phyloP scores from a whole-genome alignment of 2,113 vertebrate species.

The Xenus cinereus region DNA sequence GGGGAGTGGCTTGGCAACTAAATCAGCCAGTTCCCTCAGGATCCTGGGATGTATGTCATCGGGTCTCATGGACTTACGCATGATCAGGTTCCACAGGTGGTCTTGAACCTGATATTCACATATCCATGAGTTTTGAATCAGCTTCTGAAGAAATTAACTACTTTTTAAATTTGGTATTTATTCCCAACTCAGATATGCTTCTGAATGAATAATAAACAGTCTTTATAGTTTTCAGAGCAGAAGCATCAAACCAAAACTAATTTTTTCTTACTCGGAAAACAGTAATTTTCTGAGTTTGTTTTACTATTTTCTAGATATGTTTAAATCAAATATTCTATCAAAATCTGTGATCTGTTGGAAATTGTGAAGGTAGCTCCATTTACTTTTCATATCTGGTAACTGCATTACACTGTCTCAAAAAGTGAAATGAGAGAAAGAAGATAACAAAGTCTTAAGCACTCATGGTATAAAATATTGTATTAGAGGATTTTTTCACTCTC shows the following conservation, averaged over 20 bases:
- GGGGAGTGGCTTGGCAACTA: too few species aligned
- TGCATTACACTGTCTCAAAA: background rate
- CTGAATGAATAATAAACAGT: background rate
- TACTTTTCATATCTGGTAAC: background rate
- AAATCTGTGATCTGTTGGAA: background rate
- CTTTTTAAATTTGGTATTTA: background rate
- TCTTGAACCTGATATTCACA: too few species aligned
- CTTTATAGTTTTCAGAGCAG: background rate
- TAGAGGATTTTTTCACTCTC: background rate
- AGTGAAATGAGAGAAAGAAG: background rate
- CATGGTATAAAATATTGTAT: background rate
- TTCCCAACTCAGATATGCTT: background rate
- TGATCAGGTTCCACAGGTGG: too few species aligned
- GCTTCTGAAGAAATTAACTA: background rate
- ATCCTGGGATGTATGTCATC: too few species aligned
- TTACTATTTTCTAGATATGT: background rate
- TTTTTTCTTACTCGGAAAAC: background rate
- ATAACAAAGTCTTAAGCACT: background rate
- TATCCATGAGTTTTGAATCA: background rate
- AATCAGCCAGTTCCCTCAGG: too few species aligned
- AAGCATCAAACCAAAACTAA: background rate
- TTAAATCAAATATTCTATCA: background rate
- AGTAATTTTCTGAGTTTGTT: background rate
- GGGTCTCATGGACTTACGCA: too few species aligned
- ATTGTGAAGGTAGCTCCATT: background rate